Evolutionary conservation across 53 echinoderm and acorn worm species (phyloP).

Genomic region (Astropecten irregularis): DNA sequence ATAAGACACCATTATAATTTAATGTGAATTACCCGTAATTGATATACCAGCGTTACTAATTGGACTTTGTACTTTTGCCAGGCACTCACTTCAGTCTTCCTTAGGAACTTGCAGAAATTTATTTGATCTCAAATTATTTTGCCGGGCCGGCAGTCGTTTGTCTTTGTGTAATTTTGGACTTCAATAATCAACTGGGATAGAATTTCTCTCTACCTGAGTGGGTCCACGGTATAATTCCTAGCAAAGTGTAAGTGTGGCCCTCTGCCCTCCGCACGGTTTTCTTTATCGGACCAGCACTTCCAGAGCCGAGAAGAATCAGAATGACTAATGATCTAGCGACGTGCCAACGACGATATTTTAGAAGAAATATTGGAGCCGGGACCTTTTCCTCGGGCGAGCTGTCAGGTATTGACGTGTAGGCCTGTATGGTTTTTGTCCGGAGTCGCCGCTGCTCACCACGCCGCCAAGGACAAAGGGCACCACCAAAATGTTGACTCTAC

Average conservation of each 20-base stretch:
- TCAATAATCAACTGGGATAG: not conserved
- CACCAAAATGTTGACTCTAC: slow-evolving; percentile 20
- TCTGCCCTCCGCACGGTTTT: not conserved
- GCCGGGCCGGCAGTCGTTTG: not conserved
- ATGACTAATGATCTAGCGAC: slow-evolving; percentile 20
- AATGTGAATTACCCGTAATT: too few species aligned
- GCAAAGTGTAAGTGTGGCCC: not conserved
- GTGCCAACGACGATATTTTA: slow-evolving; percentile 1
- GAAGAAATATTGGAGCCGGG: not conserved
- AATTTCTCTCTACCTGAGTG: not conserved
- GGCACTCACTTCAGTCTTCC: too few species aligned
- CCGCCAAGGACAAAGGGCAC: too few species aligned
- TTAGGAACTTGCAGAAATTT: not conserved
- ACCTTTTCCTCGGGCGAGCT: not conserved
- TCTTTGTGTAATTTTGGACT: not conserved
- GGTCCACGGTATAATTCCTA: not conserved
- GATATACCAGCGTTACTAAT: too few species aligned
- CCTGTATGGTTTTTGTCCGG: too few species aligned
- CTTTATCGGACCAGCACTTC: not conserved
- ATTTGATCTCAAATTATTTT: not conserved
- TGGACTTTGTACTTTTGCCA: too few species aligned
- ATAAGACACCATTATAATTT: too few species aligned
- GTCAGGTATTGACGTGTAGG: not conserved
- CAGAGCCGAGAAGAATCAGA: not conserved
- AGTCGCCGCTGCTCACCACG: too few species aligned